A percentile compares a stretch with the other conserved stretches of the same genome.
Conservation (phyloP, 2,113 vertebrate genomes). For the Phyllostomus discolor region DNA sequence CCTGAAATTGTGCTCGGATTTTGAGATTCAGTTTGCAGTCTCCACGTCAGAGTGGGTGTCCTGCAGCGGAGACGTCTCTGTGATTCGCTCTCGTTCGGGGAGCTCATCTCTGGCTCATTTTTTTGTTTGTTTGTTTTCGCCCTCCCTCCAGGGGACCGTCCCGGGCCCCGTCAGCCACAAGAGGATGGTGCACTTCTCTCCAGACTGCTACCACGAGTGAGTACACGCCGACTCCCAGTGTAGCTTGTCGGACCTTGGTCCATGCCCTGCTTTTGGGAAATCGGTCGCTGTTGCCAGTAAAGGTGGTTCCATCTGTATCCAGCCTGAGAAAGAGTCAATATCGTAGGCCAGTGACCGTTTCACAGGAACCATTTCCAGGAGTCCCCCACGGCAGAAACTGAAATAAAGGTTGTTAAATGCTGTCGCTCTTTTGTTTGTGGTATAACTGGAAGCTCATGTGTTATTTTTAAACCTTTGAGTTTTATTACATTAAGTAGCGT, state of each 20-base stretch:
- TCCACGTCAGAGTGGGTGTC: not conserved
- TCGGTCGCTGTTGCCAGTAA: not conserved
- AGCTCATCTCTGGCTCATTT: conserved; percentile 26
- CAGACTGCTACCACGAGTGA: conserved; percentile 92
- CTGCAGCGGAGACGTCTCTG: not conserved
- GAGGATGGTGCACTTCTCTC: conserved; percentile 86
- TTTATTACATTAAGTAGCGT: not conserved
- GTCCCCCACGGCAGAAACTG: not conserved
- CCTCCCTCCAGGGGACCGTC: conserved; percentile 78
- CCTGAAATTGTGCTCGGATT: not conserved
- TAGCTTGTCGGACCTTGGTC: not conserved
- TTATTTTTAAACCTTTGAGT: not conserved
- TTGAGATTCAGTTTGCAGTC: not conserved
- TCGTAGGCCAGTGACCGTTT: not conserved
- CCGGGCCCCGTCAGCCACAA: conserved; percentile 83
- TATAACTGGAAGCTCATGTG: not conserved
- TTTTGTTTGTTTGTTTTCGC: conserved; percentile 62
- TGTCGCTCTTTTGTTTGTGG: not conserved
- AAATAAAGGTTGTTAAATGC: not conserved
- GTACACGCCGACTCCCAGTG: conserved; percentile 65
- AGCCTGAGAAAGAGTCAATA: not conserved
- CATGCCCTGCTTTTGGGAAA: not conserved
- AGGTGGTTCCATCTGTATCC: not conserved
- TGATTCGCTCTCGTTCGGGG: conserved; percentile 67
- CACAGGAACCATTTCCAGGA: not conserved